A percentile compares a stretch with the other conserved stretches of the same genome.
phyloP scores from a whole-genome alignment of 2,888 invertebrate genomes.

The Euproctis similis region DNA sequence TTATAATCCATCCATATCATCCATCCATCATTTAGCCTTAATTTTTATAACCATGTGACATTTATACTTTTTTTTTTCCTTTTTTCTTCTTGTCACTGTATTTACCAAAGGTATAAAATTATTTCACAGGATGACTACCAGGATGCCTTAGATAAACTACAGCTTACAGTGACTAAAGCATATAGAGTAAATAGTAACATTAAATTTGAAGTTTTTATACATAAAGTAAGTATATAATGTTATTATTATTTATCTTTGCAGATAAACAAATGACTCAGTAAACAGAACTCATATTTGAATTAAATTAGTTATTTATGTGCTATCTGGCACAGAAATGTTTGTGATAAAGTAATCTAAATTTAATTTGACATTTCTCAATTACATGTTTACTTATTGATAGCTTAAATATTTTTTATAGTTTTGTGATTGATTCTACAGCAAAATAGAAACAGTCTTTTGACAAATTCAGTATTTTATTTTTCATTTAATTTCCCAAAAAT shows the following conservation, averaged over 20 bases:
- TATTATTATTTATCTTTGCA: slow-evolving; percentile 10
- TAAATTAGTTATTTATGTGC: neutral
- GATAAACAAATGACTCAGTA: slow-evolving; percentile 10
- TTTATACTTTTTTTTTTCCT: neutral
- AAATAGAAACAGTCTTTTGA: no score
- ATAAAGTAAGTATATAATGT: slow-evolving; percentile 79
- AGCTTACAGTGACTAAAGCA: slow-evolving; percentile 94
- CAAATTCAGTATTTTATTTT: no score
- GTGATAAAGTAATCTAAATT: neutral
- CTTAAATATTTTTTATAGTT: no score
- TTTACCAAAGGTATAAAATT: no score
- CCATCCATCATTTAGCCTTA: no score
- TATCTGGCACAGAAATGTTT: neutral
- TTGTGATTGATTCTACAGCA: no score
- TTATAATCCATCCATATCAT: no score
- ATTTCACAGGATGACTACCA: slow-evolving; percentile 98
- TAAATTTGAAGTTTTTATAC: slow-evolving; percentile 98
- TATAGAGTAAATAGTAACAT: slow-evolving; percentile 96
- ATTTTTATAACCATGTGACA: no score
- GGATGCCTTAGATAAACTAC: slow-evolving; percentile 94
- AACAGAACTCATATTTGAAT: no score
- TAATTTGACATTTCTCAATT: no score
- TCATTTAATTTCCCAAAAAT: no score
- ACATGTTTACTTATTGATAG: no score
- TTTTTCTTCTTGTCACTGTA: neutral